Base-by-base conservation (phyloP, 2,888 invertebrate species). In the Allophyes oxyacanthae region DNA sequence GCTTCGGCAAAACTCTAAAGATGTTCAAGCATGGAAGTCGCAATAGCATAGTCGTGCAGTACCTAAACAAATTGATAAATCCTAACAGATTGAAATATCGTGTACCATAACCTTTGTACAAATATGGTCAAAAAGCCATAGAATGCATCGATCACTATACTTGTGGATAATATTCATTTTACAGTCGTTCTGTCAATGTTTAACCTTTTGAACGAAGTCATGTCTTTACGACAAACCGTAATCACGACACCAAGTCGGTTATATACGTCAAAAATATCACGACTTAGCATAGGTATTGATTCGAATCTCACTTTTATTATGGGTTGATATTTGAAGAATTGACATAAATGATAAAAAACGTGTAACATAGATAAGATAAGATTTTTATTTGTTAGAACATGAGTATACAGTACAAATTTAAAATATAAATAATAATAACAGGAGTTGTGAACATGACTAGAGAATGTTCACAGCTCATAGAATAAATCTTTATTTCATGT, bases 181-280 rank as follows among this genome's bases (percentile, higher is more conserved):
- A 62, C 58, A 73, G 70, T 62, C 62, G 64, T 62, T 73, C 75
- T 73, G 75, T 76, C 71, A 71, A 65, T 65, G 68, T 43, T 63
- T 71, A 68, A 76, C 75, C 77, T 75, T 72, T 76, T 51, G 56
- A 60, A 54, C 72, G 55, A 40, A 56, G 64, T 63, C 70, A 72
- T 65, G 66, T 59, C 76, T 75, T 55, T 54, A 71, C 65, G 61
- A 68, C 54, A 44, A 65, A 67, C 60, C 36, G 30, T 48, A 65
- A 59, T 68, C 75, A 76, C 77, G 74, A 76, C 71, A 70, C 63
- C 58, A 62, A 44, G 57, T 61, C 46, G 11, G 51, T 45, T 57
- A 34, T 41, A 44, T 46, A 64, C 68, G 65, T 71, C 65, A 75
- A 64, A 62, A 50, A 30, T 62, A 65, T 71, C 77, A 75, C 74